phyloP scores from a whole-genome alignment of 2,888 invertebrate species.

The Spilosoma lubricipeda region DNA sequence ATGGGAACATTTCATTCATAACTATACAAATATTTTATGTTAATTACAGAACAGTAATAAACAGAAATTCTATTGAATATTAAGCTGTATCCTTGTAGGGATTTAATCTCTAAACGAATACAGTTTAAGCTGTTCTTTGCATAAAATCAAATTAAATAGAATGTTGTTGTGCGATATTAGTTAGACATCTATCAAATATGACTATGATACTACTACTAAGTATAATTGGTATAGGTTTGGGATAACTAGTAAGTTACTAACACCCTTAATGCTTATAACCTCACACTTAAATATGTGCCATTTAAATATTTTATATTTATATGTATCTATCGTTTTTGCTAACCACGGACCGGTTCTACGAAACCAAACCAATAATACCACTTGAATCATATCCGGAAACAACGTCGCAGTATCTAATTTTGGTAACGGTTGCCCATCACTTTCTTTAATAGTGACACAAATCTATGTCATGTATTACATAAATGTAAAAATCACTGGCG shows the following conservation, averaged over 20 bases:
- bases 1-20: slow-evolving; percentile 4
- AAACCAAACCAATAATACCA: slow-evolving; percentile 16
- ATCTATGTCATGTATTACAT: background rate
- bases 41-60: background rate
- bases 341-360: slow-evolving; percentile 17
- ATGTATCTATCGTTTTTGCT: slow-evolving; percentile 18
- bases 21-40: background rate
- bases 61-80: background rate
- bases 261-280: too few relatives aligned
- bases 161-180: too few relatives aligned
- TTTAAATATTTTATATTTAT: too few relatives aligned
- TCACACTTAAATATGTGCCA: too few relatives aligned
- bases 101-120: background rate
- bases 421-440: slow-evolving; percentile 1
- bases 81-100: background rate
- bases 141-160: too few relatives aligned
- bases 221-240: too few relatives aligned
- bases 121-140: background rate
- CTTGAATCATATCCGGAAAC: slow-evolving; percentile 20
- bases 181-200: too few relatives aligned
- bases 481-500: background rate
- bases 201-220: too few relatives aligned
- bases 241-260: too few relatives aligned
- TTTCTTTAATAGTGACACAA: background rate
- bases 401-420: slow-evolving; percentile 7